These are phyloP conservation scores for Naso thynnoides DNA, from an alignment of 2,797 vertebrate species.

Conservation along the genomic window DNA sequence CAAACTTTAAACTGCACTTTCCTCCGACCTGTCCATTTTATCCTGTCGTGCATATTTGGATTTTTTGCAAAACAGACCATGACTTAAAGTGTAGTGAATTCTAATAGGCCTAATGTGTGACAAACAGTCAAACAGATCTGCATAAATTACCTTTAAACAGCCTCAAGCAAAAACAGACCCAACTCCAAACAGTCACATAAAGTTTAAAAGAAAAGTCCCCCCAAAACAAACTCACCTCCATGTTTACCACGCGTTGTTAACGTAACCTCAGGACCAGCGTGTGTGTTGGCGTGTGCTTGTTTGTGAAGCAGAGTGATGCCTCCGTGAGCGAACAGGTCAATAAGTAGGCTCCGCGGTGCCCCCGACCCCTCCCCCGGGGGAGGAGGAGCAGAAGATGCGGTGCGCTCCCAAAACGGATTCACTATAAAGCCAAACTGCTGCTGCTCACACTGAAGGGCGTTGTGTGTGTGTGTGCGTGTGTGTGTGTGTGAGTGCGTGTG, in stretches of 20 bases:
- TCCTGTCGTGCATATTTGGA: rapidly evolving
- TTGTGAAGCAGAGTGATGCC: rapidly evolving
- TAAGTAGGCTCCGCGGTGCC: slow-evolving; percentile 43
- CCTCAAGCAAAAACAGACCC: not conserved
- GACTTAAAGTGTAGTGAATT: not conserved
- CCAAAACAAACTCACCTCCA: slow-evolving; percentile 59
- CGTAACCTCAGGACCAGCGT: not conserved
- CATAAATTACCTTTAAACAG: not conserved
- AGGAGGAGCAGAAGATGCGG: not conserved
- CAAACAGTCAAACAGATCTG: not conserved
- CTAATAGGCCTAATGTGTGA: not conserved
- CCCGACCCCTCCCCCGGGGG: slow-evolving; percentile 42
- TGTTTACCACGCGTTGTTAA: slow-evolving; percentile 1
- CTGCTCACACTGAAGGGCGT: too few relatives aligned
- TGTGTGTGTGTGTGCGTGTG: too few relatives aligned
- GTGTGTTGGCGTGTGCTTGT: not conserved
- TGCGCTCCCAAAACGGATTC: slow-evolving; percentile 40
- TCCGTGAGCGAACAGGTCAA: rapidly evolving
- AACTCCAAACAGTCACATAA: not conserved
- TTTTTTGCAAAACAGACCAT: not conserved
- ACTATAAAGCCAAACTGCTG: slow-evolving; percentile 55
- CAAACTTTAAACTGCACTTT: not conserved
- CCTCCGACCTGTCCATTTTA: not conserved
- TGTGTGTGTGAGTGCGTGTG: slow-evolving; percentile 17
- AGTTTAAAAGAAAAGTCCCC: not conserved